Percentiles rank a stretch among this genome's conserved stretches.
Evolutionary conservation across 2,113 vertebrate genomes (phyloP).

Genomic region (Neotoma lepida): DNA sequence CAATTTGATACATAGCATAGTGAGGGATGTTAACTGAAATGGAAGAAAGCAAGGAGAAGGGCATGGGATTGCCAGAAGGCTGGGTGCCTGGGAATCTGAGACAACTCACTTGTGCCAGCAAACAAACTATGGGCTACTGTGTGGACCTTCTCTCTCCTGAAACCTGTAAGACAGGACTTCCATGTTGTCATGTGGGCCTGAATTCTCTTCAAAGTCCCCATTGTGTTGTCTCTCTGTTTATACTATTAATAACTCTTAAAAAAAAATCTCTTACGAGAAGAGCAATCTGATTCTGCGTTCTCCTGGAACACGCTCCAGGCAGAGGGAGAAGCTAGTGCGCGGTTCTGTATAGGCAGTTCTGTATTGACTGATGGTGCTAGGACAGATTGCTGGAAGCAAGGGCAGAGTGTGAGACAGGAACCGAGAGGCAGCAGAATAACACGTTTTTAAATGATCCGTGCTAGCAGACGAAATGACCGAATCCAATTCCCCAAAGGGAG

Average conservation of each 20-base stretch:
- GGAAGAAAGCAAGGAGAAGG: background rate
- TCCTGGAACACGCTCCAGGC: background rate
- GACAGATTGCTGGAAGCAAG: background rate
- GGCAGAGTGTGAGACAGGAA: background rate
- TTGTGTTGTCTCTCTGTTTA: background rate
- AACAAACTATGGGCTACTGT: background rate
- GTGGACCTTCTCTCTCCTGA: background rate
- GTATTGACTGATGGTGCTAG: background rate
- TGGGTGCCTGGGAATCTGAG: background rate
- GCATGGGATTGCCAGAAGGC: background rate
- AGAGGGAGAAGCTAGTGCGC: background rate
- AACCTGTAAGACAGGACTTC: background rate
- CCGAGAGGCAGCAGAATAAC: background rate
- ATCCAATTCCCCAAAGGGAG: background rate
- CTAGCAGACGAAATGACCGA: background rate
- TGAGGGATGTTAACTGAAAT: background rate
- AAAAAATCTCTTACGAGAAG: background rate
- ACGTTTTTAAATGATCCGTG: background rate
- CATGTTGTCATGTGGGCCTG: background rate
- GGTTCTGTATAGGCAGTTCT: background rate
- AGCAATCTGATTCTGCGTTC: background rate
- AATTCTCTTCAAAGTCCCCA: background rate
- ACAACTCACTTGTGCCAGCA: background rate
- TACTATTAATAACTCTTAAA: background rate
- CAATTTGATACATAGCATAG: background rate